Evolutionary conservation across 2,888 invertebrate genomes (phyloP).

Genomic region (Hemaris fuciformis): DNA sequence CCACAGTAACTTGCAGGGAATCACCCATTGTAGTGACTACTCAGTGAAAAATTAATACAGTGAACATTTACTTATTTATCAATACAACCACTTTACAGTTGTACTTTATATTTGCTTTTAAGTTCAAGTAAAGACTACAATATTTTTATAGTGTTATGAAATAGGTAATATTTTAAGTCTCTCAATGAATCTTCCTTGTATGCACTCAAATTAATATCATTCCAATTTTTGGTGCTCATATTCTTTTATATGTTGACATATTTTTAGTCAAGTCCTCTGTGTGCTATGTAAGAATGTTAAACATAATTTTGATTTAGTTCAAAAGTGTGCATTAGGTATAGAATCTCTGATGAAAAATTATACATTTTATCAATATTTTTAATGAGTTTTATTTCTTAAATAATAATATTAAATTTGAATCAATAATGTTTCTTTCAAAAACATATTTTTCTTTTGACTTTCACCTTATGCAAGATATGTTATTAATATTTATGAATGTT

Average conservation of each 20-base stretch:
- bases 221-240: background rate
- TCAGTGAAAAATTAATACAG: background rate
- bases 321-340: no score
- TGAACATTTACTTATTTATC: background rate
- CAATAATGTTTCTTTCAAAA: no score
- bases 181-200: background rate
- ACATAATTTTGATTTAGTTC: background rate
- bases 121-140: background rate
- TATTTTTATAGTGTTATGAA: background rate
- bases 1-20: no score
- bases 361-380: no score
- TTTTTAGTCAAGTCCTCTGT: background rate
- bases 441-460: no score
- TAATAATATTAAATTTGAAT: no score
- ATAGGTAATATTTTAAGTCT: background rate
- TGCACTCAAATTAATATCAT: background rate
- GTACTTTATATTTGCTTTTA: background rate
- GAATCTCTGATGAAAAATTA: no score
- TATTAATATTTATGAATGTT: background rate
- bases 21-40: no score
- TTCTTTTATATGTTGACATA: background rate
- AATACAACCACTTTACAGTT: constrained; percentile 15
- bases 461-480: no score
- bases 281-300: background rate
- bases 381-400: no score